phyloP scores from a whole-genome alignment of 2,113 vertebrate genomes.

The Microtus richardsoni region DNA sequence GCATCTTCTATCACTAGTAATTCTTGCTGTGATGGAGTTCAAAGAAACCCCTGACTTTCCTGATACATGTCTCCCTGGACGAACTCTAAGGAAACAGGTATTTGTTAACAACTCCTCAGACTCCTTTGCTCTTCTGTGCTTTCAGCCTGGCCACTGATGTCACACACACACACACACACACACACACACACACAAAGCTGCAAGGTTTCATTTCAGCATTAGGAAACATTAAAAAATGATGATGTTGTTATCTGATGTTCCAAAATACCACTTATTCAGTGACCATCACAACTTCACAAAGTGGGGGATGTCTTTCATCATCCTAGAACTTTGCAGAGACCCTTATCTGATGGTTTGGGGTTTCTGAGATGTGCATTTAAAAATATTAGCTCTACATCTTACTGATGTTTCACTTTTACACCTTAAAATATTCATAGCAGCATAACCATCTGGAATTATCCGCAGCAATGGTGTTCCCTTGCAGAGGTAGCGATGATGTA shows the following conservation, averaged over 20 bases:
- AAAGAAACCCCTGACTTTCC: slow-evolving; percentile 66
- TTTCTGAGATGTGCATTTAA: slow-evolving; percentile 58
- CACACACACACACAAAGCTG: not conserved
- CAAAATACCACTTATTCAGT: not conserved
- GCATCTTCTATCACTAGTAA: slow-evolving; percentile 76
- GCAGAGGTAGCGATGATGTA: not conserved
- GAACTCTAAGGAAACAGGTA: slow-evolving; percentile 77
- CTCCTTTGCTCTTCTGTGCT: slow-evolving; percentile 18
- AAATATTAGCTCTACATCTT: slow-evolving; percentile 55
- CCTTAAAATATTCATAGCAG: slow-evolving; percentile 30
- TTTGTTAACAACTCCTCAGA: slow-evolving; percentile 65
- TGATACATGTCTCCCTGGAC: slow-evolving; percentile 71
- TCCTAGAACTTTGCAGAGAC: slow-evolving; percentile 50
- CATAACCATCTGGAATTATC: not conserved
- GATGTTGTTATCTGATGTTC: not conserved
- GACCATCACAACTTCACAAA: not conserved
- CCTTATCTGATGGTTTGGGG: slow-evolving; percentile 35
- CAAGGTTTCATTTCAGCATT: slow-evolving; percentile 45
- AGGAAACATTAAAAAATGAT: not conserved
- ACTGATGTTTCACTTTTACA: slow-evolving; percentile 1
- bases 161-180: not conserved
- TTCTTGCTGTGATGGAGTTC: slow-evolving; percentile 74
- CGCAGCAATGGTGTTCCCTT: not conserved
- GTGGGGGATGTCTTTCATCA: not conserved
- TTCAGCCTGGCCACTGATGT: not conserved